Base-by-base conservation (phyloP, 2,888 invertebrate species). In the Maniola hyperantus region DNA sequence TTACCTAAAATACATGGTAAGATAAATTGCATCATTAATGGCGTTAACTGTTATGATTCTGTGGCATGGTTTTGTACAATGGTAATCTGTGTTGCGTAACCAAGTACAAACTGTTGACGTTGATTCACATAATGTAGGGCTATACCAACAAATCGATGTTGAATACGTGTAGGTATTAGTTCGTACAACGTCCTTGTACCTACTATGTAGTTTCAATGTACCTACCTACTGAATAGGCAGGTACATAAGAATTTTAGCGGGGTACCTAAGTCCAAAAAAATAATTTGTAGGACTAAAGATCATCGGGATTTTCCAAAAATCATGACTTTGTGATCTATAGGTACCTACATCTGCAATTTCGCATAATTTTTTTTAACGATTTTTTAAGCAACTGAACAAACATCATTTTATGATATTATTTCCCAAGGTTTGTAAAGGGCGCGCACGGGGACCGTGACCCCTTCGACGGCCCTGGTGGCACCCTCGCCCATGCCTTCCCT, bases 381-480 rank as follows among this genome's bases (percentile, higher is more conserved):
- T 26, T 26, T 26, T 26, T 26, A 26, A 26, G 26, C 2, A 26
- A 26, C 26, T 1, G 26, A 26, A 26, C 26, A 26, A 26, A 26
- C 26, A 26, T 26, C 26, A 26, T 26, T 1, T 26, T 26, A 26
- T 4, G 26, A 20, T 48, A n/a, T n/a, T 33, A 33, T 50, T 34
- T 39, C 8, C 13, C 2, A 20, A 93, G 94, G 79, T 99, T 99
- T 83, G 98, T 97, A 80, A 95, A 94, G 70, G 96, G 97, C 67
- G 97, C 98, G 83, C 99, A 99, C 80, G 98, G 98, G 0, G 98
- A 98, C 84, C 98, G 98, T 2, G 98, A 99, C 92, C 97, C 99
- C 8, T 99, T 99, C 80, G 99, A 99, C 85, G 99, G 99, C 36
- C 96, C 97, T 55, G 98, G 98, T 64, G 97, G 97, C 74, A 98